Evolutionary conservation across 2,888 invertebrate species (phyloP).

Genomic region (Agonum fuliginosum): DNA sequence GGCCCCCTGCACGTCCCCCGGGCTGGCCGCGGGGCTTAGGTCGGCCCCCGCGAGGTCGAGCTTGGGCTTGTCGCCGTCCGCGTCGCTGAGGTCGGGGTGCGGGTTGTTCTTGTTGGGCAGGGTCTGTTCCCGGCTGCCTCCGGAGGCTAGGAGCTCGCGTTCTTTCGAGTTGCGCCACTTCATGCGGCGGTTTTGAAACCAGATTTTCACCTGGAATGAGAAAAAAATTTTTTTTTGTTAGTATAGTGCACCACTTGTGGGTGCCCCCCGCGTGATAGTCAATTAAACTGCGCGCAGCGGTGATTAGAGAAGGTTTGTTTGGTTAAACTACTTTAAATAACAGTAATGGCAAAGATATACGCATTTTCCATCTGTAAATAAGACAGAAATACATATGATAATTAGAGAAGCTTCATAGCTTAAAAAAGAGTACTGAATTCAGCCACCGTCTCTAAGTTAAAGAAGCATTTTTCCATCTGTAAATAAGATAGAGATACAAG

Average conservation of each 20-base stretch:
- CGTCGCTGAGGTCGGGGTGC: slow-evolving; percentile 94
- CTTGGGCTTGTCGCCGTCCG: slow-evolving; percentile 86
- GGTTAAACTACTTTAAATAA: no score
- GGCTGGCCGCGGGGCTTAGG: slow-evolving; percentile 73
- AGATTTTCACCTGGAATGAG: slow-evolving; percentile 83
- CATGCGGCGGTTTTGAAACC: slow-evolving; percentile 99
- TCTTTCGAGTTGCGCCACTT: slow-evolving; percentile 99
- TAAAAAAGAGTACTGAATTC: no score
- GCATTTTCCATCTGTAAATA: no score
- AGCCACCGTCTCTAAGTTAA: no score
- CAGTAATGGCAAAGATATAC: no score
- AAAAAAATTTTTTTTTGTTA: neutral
- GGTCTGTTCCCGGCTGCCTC: slow-evolving; percentile 95
- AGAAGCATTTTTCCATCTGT: no score
- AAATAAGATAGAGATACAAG: no score
- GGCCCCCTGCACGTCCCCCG: slow-evolving; percentile 65
- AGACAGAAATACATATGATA: no score
- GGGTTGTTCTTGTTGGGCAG: slow-evolving; percentile 97
- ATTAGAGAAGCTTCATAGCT: no score
- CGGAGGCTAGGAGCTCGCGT: slow-evolving; percentile 92
- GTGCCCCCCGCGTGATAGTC: neutral
- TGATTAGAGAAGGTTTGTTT: neutral
- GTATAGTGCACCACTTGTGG: no score
- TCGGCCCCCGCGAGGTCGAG: slow-evolving; percentile 78
- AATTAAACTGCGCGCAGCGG: no score